Percentiles rank a stretch among this genome's conserved stretches.
phyloP scores from a whole-genome alignment of 2,888 invertebrate genomes.

The Orthosia cruda region DNA sequence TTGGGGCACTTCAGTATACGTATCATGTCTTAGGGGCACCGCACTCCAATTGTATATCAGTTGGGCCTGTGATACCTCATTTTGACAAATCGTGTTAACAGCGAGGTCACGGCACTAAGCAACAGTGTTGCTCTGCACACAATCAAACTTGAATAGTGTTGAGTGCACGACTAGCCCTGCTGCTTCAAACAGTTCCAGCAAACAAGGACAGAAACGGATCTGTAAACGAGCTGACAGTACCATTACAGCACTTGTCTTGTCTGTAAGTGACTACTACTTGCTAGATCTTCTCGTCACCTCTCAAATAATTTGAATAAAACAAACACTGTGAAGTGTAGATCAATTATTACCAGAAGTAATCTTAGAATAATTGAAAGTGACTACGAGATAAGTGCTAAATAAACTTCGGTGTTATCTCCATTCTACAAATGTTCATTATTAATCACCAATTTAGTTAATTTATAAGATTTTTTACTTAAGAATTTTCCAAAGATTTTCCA shows the following conservation, averaged over 20 bases:
- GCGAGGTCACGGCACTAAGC: background rate
- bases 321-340: no score
- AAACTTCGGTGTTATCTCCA: background rate
- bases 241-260: no score
- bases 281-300: background rate
- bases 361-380: constrained; percentile 10
- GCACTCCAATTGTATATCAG: background rate
- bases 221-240: no score
- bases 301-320: background rate
- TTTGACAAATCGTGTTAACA: background rate
- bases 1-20: no score
- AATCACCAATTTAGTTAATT: no score
- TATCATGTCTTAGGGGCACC: no score
- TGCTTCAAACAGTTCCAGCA: no score
- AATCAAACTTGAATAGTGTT: background rate
- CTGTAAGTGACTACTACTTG: no score
- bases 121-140: no score
- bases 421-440: background rate
- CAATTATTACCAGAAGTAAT: background rate
- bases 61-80: background rate
- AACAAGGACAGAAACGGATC: no score
- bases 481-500: no score
- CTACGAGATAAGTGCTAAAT: constrained; percentile 1
- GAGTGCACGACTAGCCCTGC: background rate
- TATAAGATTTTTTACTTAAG: background rate